These are phyloP conservation scores for Stegodyphus mimosarum DNA, from an alignment of 1,140 invertebrate species.

Conservation along the genomic window DNA sequence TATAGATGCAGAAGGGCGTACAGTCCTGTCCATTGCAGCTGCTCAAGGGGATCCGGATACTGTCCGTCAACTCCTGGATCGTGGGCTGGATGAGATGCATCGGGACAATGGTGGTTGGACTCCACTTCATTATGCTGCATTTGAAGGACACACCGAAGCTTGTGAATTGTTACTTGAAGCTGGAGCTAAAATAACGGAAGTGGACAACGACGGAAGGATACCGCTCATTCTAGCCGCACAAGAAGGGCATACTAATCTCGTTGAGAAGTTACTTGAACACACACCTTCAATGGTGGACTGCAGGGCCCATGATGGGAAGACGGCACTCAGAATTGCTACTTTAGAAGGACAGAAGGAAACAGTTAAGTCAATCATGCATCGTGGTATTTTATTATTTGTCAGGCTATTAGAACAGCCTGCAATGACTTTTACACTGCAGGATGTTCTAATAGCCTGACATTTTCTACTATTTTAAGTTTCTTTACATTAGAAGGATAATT, in stretches of 20 bases:
- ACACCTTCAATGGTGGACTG: conserved; percentile 84
- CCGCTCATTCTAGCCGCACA: conserved; percentile 89
- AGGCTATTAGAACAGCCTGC: too few species aligned
- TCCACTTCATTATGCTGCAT: conserved; percentile 83
- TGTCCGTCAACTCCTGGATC: conserved; percentile 86
- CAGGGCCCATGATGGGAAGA: conserved; percentile 92
- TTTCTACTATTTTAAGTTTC: too few species aligned
- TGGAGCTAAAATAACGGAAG: conserved; percentile 90
- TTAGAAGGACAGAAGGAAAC: conserved; percentile 87
- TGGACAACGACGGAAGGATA: conserved; percentile 94
- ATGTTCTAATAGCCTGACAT: too few species aligned
- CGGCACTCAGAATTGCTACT: conserved; percentile 88
- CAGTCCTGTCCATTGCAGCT: conserved; percentile 81
- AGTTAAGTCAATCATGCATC: conserved; percentile 68
- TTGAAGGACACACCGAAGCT: conserved; percentile 89
- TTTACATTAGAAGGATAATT: too few species aligned
- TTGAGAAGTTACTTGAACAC: conserved; percentile 78
- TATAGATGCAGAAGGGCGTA: conserved; percentile 90
- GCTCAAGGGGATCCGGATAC: conserved; percentile 86
- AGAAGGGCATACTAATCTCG: conserved; percentile 83
- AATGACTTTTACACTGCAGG: too few species aligned
- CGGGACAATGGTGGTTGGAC: conserved; percentile 86
- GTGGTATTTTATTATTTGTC: background rate
- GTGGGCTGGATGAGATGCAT: conserved; percentile 90
- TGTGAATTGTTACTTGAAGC: conserved; percentile 87